Conservation (phyloP, 2,113 vertebrate genomes). For the Aspiorhynchus laticeps region DNA sequence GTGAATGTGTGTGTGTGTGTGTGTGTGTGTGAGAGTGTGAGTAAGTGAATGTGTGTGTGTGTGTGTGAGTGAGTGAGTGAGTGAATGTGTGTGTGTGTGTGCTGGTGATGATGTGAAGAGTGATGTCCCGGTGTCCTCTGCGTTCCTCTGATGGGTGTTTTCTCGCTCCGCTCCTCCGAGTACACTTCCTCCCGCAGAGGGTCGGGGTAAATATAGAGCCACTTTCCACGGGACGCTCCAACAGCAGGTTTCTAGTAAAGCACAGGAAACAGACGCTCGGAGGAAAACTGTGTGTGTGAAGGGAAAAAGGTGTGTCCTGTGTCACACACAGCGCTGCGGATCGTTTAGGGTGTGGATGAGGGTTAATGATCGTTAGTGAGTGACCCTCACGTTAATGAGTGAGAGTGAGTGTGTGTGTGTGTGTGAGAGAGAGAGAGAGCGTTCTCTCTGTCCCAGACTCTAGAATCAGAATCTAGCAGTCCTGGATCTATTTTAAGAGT, state of each 20-base stretch:
- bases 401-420: background rate
- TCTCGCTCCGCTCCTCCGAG: slow-evolving; percentile 44
- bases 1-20: too few species aligned
- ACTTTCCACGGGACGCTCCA: slow-evolving; percentile 46
- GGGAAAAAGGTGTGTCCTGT: slow-evolving; percentile 60
- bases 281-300: slow-evolving; percentile 38
- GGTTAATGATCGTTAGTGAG: slow-evolving; percentile 10
- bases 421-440: too few species aligned
- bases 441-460: too few species aligned
- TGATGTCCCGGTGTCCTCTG: background rate
- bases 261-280: slow-evolving; percentile 42
- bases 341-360: slow-evolving; percentile 16
- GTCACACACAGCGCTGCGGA: slow-evolving; percentile 23
- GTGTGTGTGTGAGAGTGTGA: too few species aligned
- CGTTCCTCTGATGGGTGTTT: slow-evolving; percentile 56
- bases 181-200: slow-evolving; percentile 52
- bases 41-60: too few species aligned
- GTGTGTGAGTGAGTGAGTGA: too few species aligned
- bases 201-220: slow-evolving; percentile 47
- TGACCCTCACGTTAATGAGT: background rate
- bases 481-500: too few species aligned
- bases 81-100: too few species aligned
- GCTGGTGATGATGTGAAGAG: background rate
- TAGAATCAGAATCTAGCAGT: too few species aligned
- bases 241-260: slow-evolving; percentile 48